Evolutionary conservation across 2,888 invertebrate genomes (phyloP), one percentile per base, ranked within the genome.

Genomic region (Oxyteleia sp.): DNA sequence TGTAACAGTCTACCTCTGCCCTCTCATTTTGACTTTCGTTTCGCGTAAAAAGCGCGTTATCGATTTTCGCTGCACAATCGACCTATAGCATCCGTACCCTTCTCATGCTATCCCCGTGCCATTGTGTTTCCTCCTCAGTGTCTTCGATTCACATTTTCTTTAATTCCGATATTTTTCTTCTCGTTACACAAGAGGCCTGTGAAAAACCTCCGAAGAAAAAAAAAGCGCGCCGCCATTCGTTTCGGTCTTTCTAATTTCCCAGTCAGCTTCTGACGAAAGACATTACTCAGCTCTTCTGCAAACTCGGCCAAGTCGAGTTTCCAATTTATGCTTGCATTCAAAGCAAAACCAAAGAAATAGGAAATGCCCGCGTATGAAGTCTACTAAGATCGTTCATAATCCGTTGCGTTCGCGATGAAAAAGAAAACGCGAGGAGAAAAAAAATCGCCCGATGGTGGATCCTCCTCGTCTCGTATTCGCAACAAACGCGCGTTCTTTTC

Each of bases 211-310:
- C 35, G 20, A 53, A 53, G 43, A 49, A 66, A 51, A 61, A 68
- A 74, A 51, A 16, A 38, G 16, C 35, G 11, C 49, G 20, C n/a
- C 23, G 26, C 49, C 41, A 71, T 76, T 76, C 71, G 69, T 72
- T 53, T 76, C 71, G 59, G 49, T 71, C 76, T 82, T 82, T 82
- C 82, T 82, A 76, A 82, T 82, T 76, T 82, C 71, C 64, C 61
- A 75, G 74, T 53, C 61, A 82, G 57, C 75, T 53, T 75, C 64
- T 68, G 76, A 82, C 76, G 76, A 82, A 82, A 82, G 78, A 78
- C 78, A 72, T 82, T 82, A 78, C 82, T 78, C 82, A 72, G 82
- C 75, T 71, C 75, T 82, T 76, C 82, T 64, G 71, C 59, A 82
- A 76, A 75, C 82, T 82, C 75, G 69, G 69, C 75, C 69, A 82